Conservation (phyloP, 2,888 invertebrate genomes). For the Andrena marginata region DNA sequence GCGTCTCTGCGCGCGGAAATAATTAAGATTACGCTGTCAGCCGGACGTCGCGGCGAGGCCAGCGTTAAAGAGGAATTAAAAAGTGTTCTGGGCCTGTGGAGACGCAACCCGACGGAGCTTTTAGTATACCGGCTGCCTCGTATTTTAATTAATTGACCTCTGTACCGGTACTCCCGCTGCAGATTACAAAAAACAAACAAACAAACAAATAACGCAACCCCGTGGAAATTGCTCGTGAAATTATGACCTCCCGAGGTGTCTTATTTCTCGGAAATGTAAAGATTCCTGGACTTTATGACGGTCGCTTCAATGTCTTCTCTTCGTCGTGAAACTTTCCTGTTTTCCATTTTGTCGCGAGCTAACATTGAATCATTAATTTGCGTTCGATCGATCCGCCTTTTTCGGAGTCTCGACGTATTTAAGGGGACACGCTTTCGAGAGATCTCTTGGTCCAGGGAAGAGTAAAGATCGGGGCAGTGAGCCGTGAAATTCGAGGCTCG, state of each 20-base stretch:
- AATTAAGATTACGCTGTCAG: slow-evolving; percentile 59
- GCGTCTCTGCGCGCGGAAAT: slow-evolving; percentile 42
- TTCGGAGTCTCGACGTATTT: slow-evolving; percentile 1
- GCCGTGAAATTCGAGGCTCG: slow-evolving; percentile 49
- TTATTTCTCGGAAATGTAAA: no score
- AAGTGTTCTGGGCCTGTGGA: neutral
- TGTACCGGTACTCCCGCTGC: neutral
- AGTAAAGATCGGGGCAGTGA: slow-evolving; percentile 32
- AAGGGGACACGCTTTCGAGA: slow-evolving; percentile 14
- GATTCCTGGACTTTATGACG: no score
- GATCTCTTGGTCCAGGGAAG: slow-evolving; percentile 29
- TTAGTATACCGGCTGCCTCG: neutral
- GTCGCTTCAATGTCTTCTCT: no score
- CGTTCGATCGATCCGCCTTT: slow-evolving; percentile 10
- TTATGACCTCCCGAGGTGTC: no score
- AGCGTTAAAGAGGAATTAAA: slow-evolving; percentile 36
- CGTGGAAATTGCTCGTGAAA: no score
- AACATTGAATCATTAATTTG: slow-evolving; percentile 30
- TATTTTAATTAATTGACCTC: slow-evolving; percentile 32
- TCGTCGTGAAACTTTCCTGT: neutral
- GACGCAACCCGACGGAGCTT: neutral
- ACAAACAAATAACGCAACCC: no score
- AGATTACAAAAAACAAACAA: no score
- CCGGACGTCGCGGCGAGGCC: neutral
- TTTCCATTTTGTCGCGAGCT: neutral